A percentile compares a stretch with the other conserved stretches of the same genome.
Evolutionary conservation across 2,797 vertebrate genomes (phyloP).

Genomic region (Miichthys miiuy): DNA sequence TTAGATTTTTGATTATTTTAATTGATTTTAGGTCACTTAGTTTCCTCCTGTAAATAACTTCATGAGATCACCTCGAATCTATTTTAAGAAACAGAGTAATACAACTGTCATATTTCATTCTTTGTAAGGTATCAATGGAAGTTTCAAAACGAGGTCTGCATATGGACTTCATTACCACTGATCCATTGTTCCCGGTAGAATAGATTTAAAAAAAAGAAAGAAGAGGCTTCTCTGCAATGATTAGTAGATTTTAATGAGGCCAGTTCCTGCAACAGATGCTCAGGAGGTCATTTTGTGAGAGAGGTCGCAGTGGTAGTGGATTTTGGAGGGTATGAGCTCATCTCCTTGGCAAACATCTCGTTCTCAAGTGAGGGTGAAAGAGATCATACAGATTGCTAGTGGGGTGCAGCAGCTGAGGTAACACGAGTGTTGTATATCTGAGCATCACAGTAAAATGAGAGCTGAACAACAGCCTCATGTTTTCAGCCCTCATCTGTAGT

Average conservation of each 20-base stretch:
- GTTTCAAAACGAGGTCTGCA: not conserved
- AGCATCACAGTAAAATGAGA: constrained; percentile 11
- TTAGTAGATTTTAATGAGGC: constrained; percentile 49
- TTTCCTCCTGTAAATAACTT: not conserved
- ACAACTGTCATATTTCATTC: not conserved
- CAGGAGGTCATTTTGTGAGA: constrained; percentile 28
- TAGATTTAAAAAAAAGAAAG: not conserved
- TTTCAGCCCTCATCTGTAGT: constrained; percentile 14
- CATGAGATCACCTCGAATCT: not conserved
- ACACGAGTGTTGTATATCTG: constrained; percentile 15
- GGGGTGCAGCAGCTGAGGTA: constrained; percentile 26
- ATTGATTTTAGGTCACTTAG: not conserved
- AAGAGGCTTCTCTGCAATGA: constrained; percentile 13
- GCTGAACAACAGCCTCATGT: constrained; percentile 12
- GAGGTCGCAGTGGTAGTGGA: constrained; percentile 13
- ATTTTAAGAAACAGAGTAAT: not conserved
- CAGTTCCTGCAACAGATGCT: constrained; percentile 45
- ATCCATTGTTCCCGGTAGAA: constrained; percentile 5
- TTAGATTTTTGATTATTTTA: not conserved
- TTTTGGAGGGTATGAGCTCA: constrained; percentile 47
- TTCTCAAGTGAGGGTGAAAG: constrained; percentile 37
- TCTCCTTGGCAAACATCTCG: constrained; percentile 42
- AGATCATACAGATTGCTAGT: constrained; percentile 28
- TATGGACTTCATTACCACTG: not conserved
- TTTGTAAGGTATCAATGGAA: not conserved